Evolutionary conservation across 1,140 invertebrate genomes (phyloP).

Genomic region (Agrypnia vestita): DNA sequence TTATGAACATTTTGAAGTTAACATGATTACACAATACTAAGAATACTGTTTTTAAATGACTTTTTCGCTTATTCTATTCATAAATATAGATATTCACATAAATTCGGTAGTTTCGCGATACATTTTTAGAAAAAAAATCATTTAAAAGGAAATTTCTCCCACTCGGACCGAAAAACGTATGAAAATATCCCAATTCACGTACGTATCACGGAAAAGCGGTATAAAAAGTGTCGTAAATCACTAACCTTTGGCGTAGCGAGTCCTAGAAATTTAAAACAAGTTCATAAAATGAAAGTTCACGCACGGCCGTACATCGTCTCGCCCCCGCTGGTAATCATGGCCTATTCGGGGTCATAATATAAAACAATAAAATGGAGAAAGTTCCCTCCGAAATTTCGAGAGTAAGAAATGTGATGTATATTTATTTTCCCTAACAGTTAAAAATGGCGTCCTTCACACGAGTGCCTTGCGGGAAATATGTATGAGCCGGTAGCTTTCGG

Average conservation of each 20-base stretch:
- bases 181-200: conserved; percentile 16
- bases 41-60: too few relatives aligned
- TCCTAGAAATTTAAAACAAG: conserved; percentile 35
- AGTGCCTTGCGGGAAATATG: neutral
- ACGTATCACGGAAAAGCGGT: conserved; percentile 8
- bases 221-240: conserved; percentile 25
- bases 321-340: conserved; percentile 14
- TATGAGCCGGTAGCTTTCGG: neutral
- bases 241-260: conserved; percentile 34
- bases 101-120: too few relatives aligned
- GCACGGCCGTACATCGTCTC: neutral
- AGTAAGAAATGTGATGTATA: conserved; percentile 31
- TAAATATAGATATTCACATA: too few relatives aligned
- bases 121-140: too few relatives aligned
- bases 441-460: conserved; percentile 19
- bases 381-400: conserved; percentile 7
- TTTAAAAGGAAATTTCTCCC: neutral
- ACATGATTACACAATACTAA: too few relatives aligned
- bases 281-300: conserved; percentile 34
- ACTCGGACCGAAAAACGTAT: neutral
- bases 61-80: too few relatives aligned
- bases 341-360: conserved; percentile 31
- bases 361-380: conserved; percentile 17
- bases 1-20: too few relatives aligned
- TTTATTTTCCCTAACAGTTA: conserved; percentile 29